Conservation (phyloP, 2,113 vertebrate species). For the Mellivora capensis region DNA sequence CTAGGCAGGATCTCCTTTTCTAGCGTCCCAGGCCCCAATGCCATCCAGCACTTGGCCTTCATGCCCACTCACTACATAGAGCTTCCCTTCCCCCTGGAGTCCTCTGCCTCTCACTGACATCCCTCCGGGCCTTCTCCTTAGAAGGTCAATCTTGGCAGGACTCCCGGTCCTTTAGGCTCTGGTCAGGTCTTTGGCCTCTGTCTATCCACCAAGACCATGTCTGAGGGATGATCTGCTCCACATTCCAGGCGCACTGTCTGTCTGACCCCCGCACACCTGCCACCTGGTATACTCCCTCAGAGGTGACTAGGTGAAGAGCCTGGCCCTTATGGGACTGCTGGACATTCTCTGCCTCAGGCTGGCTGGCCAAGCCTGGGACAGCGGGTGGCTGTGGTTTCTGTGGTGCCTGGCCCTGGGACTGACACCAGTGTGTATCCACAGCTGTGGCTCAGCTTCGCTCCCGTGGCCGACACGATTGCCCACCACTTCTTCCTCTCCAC, state of each 20-base stretch:
- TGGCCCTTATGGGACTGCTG: accelerated
- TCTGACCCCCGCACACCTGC: not conserved
- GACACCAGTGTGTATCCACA: conserved; percentile 56
- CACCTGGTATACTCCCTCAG: not conserved
- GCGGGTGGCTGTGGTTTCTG: not conserved
- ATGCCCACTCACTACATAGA: accelerated
- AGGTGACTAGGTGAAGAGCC: too few species aligned
- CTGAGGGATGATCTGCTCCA: not conserved
- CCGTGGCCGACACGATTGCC: conserved; percentile 89
- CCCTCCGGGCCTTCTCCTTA: not conserved
- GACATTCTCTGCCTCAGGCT: not conserved
- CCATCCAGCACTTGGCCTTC: too few species aligned
- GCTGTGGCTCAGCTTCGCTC: conserved; percentile 96
- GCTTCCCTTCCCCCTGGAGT: not conserved
- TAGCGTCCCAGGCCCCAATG: accelerated
- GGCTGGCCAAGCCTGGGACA: not conserved
- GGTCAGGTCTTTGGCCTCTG: not conserved
- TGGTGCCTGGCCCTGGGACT: accelerated
- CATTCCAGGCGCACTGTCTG: accelerated
- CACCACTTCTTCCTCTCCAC: conserved; percentile 80
- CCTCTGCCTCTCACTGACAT: not conserved
- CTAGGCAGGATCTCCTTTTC: not conserved
- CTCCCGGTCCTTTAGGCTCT: not conserved
- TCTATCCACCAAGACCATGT: not conserved
- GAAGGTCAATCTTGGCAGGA: not conserved